A percentile compares a stretch with the other conserved stretches of the same genome.
Conservation (phyloP, 2,113 vertebrate genomes). For the Glareola pratincola region DNA sequence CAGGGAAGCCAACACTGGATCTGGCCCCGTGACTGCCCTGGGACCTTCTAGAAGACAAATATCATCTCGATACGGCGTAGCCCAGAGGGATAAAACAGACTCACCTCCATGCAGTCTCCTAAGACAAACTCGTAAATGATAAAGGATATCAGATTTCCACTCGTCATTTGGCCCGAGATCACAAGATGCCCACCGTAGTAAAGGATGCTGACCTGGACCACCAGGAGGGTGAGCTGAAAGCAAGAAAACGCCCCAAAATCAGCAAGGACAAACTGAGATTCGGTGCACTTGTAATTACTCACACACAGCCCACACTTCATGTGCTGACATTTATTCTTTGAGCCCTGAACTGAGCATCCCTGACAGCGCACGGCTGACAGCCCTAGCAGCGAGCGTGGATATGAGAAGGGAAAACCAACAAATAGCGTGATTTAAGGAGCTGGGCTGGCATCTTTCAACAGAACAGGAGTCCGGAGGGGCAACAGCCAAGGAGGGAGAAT, state of each 20-base stretch:
- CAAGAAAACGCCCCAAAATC: neutral
- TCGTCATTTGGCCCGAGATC: constrained; percentile 87
- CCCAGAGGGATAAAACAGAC: neutral
- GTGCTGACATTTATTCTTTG: neutral
- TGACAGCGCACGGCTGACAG: neutral
- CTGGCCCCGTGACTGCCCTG: neutral
- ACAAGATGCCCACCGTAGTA: constrained; percentile 94
- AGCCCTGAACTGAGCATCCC: neutral
- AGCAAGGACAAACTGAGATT: neutral
- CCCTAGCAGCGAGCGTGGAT: neutral
- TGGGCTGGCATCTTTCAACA: neutral
- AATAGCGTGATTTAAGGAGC: neutral
- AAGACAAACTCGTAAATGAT: constrained; percentile 92
- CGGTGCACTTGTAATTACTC: neutral
- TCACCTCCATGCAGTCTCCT: constrained; percentile 91
- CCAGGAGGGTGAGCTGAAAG: constrained; percentile 85
- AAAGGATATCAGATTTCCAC: constrained; percentile 88
- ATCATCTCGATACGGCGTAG: neutral
- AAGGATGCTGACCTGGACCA: constrained; percentile 89
- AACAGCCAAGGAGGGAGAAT: neutral
- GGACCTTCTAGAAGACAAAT: neutral
- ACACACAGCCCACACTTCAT: neutral
- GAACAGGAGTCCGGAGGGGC: neutral
- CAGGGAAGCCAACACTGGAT: neutral
- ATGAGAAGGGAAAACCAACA: neutral